Percentiles rank a stretch among this genome's conserved stretches.
phyloP scores from a whole-genome alignment of 2,888 invertebrate genomes.

The Drosophila rellima region DNA sequence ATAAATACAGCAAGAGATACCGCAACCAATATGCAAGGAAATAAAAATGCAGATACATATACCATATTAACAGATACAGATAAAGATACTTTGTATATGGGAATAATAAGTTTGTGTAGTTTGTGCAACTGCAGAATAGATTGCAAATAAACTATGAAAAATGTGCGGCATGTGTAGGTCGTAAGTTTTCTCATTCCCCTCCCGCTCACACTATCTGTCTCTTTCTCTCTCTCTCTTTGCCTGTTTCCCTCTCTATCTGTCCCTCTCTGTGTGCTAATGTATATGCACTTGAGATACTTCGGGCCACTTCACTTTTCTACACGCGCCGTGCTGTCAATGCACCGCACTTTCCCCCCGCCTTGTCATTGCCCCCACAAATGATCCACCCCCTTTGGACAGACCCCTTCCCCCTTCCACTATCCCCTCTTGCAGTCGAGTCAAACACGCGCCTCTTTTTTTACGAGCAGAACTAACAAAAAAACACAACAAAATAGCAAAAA shows the following conservation, averaged over 20 bases:
- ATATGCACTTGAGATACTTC: constrained; percentile 72
- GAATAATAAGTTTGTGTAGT: constrained; percentile 19
- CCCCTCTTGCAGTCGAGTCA: constrained; percentile 16
- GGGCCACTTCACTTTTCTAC: constrained; percentile 67
- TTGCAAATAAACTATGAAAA: constrained; percentile 49
- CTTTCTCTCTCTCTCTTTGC: not conserved
- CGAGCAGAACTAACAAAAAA: constrained; percentile 60
- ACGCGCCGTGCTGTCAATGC: constrained; percentile 62
- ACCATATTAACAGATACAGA: not conserved
- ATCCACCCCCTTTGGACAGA: constrained; percentile 9
- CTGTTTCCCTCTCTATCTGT: not conserved
- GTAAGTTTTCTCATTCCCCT: constrained; percentile 29
- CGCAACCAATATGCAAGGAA: not conserved
- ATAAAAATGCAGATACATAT: not conserved
- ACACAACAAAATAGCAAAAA: constrained; percentile 34
- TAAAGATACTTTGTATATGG: constrained; percentile 8
- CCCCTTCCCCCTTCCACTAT: not conserved
- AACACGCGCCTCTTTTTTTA: constrained; percentile 67
- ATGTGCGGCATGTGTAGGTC: constrained; percentile 57
- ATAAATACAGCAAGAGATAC: not conserved
- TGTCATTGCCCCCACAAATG: not conserved
- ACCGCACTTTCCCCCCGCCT: constrained; percentile 5
- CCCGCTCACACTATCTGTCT: not conserved
- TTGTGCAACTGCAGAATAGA: constrained; percentile 45
- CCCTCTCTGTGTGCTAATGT: constrained; percentile 33